A percentile compares a stretch with the other conserved stretches of the same genome.
Conservation (phyloP, 2,797 vertebrate genomes). For the Rhodeus uyekii region DNA sequence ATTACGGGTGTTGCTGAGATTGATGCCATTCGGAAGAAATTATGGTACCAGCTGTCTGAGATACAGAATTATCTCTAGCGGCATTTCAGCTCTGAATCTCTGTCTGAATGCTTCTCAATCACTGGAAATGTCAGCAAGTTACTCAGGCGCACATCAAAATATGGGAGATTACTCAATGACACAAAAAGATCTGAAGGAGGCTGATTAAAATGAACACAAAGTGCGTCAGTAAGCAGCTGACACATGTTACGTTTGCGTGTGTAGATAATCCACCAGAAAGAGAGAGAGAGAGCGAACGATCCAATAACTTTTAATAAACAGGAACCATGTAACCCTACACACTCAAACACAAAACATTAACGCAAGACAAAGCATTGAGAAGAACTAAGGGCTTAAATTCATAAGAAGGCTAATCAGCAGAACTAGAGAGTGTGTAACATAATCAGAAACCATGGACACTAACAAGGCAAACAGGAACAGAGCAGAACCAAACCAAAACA, state of each 20-base stretch:
- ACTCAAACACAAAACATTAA: neutral
- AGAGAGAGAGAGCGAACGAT: neutral
- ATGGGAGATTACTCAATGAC: constrained; percentile 5
- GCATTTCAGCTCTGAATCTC: constrained; percentile 12
- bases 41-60: neutral
- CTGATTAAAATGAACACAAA: constrained; percentile 21
- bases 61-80: constrained; percentile 4
- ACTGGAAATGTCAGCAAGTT: constrained; percentile 22
- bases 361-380: neutral
- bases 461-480: neutral
- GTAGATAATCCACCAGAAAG: neutral
- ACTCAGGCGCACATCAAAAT: constrained; percentile 14
- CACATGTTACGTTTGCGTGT: neutral
- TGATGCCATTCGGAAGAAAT: constrained; percentile 7
- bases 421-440: neutral
- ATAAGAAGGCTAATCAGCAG: neutral
- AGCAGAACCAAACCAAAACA: neutral
- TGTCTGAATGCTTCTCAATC: constrained; percentile 25
- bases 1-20: constrained; percentile 4
- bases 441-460: neutral
- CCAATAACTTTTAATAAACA: neutral
- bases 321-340: neutral
- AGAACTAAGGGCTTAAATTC: neutral
- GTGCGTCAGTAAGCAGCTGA: neutral
- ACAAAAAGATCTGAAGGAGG: constrained; percentile 16